These are phyloP conservation scores for Selene dorsalis DNA, from an alignment of 2,797 vertebrate genomes.

Conservation along the genomic window DNA sequence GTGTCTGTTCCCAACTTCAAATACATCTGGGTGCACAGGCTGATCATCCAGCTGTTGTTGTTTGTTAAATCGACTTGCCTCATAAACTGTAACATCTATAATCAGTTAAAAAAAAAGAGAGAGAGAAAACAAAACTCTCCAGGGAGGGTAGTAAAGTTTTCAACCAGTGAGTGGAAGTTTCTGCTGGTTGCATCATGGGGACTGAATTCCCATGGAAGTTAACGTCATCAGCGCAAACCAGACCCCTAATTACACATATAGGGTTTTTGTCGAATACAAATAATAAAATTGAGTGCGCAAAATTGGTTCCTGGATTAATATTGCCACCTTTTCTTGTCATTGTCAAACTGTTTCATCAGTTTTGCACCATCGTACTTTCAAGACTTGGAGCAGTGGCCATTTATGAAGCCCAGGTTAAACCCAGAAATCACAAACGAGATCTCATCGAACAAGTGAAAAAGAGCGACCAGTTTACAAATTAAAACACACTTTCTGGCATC, in stretches of 20 bases:
- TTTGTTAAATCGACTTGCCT: slow-evolving; percentile 56
- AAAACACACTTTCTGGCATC: too few species aligned
- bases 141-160: slow-evolving; percentile 37
- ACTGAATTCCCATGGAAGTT: slow-evolving; percentile 17
- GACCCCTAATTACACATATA: slow-evolving; percentile 24
- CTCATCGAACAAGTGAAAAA: too few species aligned
- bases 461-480: neutral
- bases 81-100: slow-evolving; percentile 48
- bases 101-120: slow-evolving; percentile 54
- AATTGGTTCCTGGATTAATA: slow-evolving; percentile 4
- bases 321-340: neutral
- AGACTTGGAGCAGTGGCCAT: too few species aligned
- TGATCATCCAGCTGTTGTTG: slow-evolving; percentile 64
- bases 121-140: slow-evolving; percentile 7
- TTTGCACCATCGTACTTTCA: neutral
- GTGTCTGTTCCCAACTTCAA: slow-evolving; percentile 53
- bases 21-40: slow-evolving; percentile 45
- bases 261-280: neutral
- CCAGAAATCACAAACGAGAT: too few species aligned
- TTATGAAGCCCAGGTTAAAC: too few species aligned
- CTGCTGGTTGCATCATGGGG: slow-evolving; percentile 65
- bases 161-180: slow-evolving; percentile 47
- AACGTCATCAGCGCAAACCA: slow-evolving; percentile 20
- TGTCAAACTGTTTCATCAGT: neutral
- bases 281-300: neutral